A percentile compares a stretch with the other conserved stretches of the same genome.
These are phyloP conservation scores for Chlorodrepanis virens DNA, from an alignment of 2,113 vertebrate species.

Conservation along the genomic window DNA sequence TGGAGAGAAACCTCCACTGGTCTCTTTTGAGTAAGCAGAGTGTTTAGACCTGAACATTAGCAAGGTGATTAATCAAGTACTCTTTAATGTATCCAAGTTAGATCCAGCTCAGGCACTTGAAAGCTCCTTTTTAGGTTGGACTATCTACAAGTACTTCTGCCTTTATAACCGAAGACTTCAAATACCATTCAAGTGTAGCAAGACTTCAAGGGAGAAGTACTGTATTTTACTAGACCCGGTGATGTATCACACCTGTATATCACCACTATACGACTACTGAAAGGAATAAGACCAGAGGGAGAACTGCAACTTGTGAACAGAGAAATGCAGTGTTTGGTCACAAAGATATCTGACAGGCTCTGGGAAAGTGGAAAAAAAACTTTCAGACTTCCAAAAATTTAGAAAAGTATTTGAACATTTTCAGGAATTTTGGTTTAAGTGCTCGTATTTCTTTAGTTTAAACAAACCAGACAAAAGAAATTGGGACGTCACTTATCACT, in stretches of 20 bases:
- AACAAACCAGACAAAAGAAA: background rate
- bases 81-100: background rate
- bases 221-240: background rate
- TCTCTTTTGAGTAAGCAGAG: background rate
- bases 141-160: background rate
- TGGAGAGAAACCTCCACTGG: background rate
- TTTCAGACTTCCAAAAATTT: background rate
- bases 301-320: background rate
- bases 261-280: background rate
- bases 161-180: background rate
- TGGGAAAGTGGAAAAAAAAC: fast-evolving
- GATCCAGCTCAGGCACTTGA: background rate
- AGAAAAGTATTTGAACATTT: background rate
- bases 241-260: background rate
- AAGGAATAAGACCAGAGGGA: background rate
- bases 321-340: background rate
- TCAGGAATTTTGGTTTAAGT: background rate
- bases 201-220: background rate
- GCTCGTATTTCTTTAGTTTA: background rate
- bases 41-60: background rate
- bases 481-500: background rate
- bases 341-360: background rate
- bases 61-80: background rate
- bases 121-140: background rate
- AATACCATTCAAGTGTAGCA: background rate